phyloP scores from a whole-genome alignment of 2,797 vertebrate genomes.

The Molossus alvarezi region DNA sequence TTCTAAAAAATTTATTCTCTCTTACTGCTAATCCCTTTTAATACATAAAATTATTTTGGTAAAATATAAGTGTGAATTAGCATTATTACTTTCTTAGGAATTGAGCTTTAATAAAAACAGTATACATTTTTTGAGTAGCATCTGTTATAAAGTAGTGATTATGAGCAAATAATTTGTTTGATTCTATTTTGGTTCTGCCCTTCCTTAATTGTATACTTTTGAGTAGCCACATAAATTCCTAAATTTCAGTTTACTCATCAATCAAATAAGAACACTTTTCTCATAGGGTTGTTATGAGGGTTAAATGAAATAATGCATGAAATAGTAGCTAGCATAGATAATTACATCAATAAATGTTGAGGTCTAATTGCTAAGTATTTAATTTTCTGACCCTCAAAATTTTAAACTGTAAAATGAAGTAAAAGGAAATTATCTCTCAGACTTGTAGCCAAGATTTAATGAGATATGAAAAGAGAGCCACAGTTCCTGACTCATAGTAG shows the following conservation, averaged over 20 bases:
- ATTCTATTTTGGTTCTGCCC: conserved; percentile 50
- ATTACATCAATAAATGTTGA: conserved; percentile 69
- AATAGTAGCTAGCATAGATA: conserved; percentile 12
- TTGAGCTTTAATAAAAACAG: conserved; percentile 34
- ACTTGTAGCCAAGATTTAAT: conserved; percentile 10
- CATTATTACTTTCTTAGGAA: background rate
- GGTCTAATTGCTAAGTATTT: conserved; percentile 61
- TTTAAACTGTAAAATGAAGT: conserved; percentile 63
- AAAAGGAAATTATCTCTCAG: background rate
- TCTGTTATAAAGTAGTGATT: background rate
- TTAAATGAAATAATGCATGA: conserved; percentile 69
- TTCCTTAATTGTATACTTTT: conserved; percentile 28
- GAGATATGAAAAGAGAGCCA: background rate
- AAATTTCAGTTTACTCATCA: conserved; percentile 57
- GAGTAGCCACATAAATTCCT: conserved; percentile 34
- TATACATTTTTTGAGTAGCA: background rate
- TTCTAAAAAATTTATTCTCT: conserved; percentile 35
- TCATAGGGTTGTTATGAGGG: background rate
- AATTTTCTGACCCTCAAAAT: conserved; percentile 61
- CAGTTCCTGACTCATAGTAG: background rate
- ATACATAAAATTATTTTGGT: background rate
- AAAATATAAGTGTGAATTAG: background rate
- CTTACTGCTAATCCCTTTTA: background rate
- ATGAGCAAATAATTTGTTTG: background rate
- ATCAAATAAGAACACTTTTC: conserved; percentile 62